Evolutionary conservation across 2,113 vertebrate species (phyloP).

Genomic region (Physeter macrocephalus): DNA sequence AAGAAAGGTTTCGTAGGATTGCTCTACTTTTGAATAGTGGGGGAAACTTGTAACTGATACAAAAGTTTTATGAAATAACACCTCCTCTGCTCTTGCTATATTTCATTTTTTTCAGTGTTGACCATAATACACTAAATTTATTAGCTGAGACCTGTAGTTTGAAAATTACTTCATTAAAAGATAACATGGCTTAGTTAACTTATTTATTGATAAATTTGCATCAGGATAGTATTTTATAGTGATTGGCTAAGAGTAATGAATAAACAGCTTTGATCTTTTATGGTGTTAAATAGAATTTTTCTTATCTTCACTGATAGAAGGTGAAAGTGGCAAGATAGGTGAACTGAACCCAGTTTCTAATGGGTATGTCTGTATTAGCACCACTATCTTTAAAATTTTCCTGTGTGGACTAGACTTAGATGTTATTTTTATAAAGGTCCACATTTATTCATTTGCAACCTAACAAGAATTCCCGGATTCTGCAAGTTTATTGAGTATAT

Average conservation of each 20-base stretch:
- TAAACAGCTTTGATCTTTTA: background rate
- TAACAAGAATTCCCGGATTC: background rate
- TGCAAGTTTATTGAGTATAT: background rate
- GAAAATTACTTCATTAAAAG: background rate
- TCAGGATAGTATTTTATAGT: background rate
- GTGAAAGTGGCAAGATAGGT: conserved; percentile 1
- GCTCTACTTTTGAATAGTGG: background rate
- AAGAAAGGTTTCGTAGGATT: background rate
- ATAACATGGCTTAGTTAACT: background rate
- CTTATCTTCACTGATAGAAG: background rate
- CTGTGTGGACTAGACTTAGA: background rate
- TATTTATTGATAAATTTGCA: background rate
- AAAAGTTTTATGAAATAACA: background rate
- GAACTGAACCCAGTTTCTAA: background rate
- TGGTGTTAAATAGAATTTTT: background rate
- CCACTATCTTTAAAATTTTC: background rate
- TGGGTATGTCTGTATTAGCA: background rate
- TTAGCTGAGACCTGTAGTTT: background rate
- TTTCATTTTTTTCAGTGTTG: background rate
- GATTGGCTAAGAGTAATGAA: background rate
- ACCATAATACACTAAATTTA: background rate
- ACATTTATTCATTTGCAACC: background rate
- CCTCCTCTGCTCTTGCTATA: background rate
- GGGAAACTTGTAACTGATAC: background rate
- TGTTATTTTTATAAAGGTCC: conserved; percentile 19